phyloP scores from a whole-genome alignment of 2,888 invertebrate species.

The Megastigmus dorsalis region DNA sequence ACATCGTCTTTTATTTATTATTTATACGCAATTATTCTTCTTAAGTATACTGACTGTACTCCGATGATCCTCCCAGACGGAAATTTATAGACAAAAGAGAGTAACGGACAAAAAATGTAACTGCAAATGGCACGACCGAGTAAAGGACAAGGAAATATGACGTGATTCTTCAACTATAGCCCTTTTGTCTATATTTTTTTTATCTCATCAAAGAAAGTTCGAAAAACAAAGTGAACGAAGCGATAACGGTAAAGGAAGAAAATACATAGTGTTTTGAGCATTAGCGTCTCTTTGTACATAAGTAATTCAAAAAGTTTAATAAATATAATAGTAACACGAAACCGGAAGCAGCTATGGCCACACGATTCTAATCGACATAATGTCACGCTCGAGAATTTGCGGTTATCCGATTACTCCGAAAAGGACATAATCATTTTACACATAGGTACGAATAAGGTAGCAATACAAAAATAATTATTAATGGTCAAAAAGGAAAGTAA shows the following conservation, averaged over 20 bases:
- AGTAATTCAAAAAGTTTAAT: conserved; percentile 47
- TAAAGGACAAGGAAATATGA: conserved; percentile 2
- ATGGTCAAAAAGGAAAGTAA: too few relatives aligned
- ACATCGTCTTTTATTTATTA: conserved; percentile 36
- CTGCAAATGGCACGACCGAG: conserved; percentile 4
- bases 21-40: conserved; percentile 34
- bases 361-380: conserved; percentile 29
- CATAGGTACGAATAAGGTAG: neutral
- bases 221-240: conserved; percentile 11
- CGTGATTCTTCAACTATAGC: conserved; percentile 40
- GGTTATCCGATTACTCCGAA: conserved; percentile 29
- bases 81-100: conserved; percentile 17
- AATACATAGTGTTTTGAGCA: conserved; percentile 36
- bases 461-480: too few relatives aligned
- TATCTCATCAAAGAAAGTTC: conserved; percentile 31
- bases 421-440: neutral
- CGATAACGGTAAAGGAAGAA: conserved; percentile 10
- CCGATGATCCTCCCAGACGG: neutral
- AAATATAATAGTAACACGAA: conserved; percentile 36
- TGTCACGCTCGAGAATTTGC: neutral
- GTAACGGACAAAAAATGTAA: neutral
- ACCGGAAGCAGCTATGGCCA: conserved; percentile 1
- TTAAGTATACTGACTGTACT: conserved; percentile 30
- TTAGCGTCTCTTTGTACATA: conserved; percentile 52
- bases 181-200: conserved; percentile 45